Evolutionary conservation across 1,140 invertebrate species (phyloP).

Genomic region (Pararge aegeria): DNA sequence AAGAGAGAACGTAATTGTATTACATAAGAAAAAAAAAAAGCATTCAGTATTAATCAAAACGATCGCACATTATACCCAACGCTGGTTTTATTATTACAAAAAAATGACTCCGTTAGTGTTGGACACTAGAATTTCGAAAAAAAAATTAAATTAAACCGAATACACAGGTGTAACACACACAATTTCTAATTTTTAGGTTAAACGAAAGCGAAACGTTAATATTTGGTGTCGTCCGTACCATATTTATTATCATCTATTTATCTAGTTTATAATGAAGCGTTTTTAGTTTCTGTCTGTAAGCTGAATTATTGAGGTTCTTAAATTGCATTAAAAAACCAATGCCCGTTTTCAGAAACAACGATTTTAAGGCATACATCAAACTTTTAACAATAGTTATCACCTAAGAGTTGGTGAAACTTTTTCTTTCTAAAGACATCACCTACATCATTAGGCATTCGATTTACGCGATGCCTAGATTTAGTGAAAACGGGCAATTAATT

Average conservation of each 20-base stretch:
- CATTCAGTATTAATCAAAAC: constrained; percentile 22
- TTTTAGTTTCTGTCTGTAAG: constrained; percentile 18
- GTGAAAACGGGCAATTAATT: too few relatives aligned
- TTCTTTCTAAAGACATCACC: too few relatives aligned
- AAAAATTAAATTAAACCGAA: constrained; percentile 25
- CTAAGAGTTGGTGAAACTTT: too few relatives aligned
- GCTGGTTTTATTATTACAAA: constrained; percentile 1
- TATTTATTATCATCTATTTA: constrained; percentile 18
- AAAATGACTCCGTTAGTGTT: constrained; percentile 41
- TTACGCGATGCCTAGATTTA: too few relatives aligned
- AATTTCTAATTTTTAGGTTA: constrained; percentile 33
- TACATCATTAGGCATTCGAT: too few relatives aligned
- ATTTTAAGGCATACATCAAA: too few relatives aligned
- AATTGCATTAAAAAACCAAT: too few relatives aligned
- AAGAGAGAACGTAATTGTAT: background rate
- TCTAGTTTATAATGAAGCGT: too few relatives aligned
- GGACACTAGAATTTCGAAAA: constrained; percentile 32
- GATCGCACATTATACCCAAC: constrained; percentile 18
- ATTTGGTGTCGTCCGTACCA: constrained; percentile 43
- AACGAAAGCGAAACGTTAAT: constrained; percentile 36
- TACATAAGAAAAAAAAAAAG: background rate
- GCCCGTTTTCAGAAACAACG: too few relatives aligned
- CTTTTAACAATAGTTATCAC: too few relatives aligned
- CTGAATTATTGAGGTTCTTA: too few relatives aligned
- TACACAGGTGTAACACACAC: constrained; percentile 30